phyloP scores from a whole-genome alignment of 2,888 invertebrate species.

The Polia nebulosa region DNA sequence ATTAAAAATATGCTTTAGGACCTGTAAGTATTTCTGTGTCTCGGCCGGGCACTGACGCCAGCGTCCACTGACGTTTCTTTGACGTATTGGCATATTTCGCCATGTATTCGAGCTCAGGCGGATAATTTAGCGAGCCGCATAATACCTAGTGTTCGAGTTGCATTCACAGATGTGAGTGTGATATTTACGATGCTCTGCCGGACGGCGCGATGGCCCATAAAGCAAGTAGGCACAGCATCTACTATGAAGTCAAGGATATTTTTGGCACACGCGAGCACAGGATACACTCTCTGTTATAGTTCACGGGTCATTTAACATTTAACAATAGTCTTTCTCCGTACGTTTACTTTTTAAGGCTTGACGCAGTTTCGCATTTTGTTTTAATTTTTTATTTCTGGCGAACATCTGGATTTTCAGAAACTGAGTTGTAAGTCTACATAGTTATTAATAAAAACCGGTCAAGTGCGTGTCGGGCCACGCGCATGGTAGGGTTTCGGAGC shows the following conservation, averaged over 20 bases:
- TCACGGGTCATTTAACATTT: conserved; percentile 74
- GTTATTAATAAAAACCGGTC: too few relatives aligned
- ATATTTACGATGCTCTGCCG: conserved; percentile 84
- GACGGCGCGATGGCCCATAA: conserved; percentile 87
- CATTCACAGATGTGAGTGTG: conserved; percentile 79
- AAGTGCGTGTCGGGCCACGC: too few relatives aligned
- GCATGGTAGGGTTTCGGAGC: too few relatives aligned
- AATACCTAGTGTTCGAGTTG: conserved; percentile 68
- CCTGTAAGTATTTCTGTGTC: conserved; percentile 73
- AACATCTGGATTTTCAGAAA: conserved; percentile 22
- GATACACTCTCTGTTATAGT: conserved; percentile 78
- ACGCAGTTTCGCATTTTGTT: conserved; percentile 31
- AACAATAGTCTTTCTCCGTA: conserved; percentile 60
- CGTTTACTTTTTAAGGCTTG: conserved; percentile 39
- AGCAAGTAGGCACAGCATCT: conserved; percentile 79
- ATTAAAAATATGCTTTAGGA: conserved; percentile 71
- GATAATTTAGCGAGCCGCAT: conserved; percentile 59
- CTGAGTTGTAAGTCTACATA: background rate
- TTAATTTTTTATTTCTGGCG: conserved; percentile 9
- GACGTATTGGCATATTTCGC: conserved; percentile 69
- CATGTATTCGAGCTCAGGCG: conserved; percentile 60
- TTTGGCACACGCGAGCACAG: conserved; percentile 81
- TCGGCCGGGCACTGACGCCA: conserved; percentile 66
- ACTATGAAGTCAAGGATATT: conserved; percentile 85
- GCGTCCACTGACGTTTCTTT: conserved; percentile 66